A percentile compares a stretch with the other conserved stretches of the same genome.
These are phyloP conservation scores for Dioctria rufipes DNA, from an alignment of 2,888 invertebrate genomes.

Conservation along the genomic window DNA sequence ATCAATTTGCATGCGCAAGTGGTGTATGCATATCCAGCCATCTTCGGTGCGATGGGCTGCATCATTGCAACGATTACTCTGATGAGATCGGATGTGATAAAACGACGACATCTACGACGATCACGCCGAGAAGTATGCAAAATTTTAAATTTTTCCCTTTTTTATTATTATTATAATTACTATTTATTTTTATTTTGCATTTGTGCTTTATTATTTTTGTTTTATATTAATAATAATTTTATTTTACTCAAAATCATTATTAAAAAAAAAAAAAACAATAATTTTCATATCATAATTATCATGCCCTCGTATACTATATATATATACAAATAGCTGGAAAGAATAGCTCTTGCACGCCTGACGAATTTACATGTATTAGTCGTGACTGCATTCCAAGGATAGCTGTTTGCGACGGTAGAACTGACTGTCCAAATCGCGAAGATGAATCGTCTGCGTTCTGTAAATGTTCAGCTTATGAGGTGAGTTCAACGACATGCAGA, in stretches of 20 bases:
- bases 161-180: conserved; percentile 44
- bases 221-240: background rate
- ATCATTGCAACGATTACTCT: conserved; percentile 76
- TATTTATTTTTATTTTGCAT: conserved; percentile 1
- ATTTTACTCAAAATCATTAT: conserved; percentile 15
- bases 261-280: background rate
- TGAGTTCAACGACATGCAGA: conserved; percentile 63
- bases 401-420: conserved; percentile 86
- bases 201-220: conserved; percentile 21
- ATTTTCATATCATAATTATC: conserved; percentile 32
- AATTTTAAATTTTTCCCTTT: conserved; percentile 41
- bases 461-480: conserved; percentile 68
- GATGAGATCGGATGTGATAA: conserved; percentile 73
- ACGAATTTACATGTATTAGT: conserved; percentile 76
- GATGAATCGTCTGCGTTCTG: conserved; percentile 74
- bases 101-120: conserved; percentile 31
- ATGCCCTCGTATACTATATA: background rate
- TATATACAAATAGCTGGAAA: conserved; percentile 39
- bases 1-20: conserved; percentile 77
- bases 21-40: conserved; percentile 75
- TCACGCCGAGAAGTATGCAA: conserved; percentile 56
- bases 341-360: conserved; percentile 62
- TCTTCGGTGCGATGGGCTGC: conserved; percentile 73
- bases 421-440: conserved; percentile 82
- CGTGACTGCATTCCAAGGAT: conserved; percentile 80